phyloP scores from a whole-genome alignment of 2,888 invertebrate genomes.

The Griposia aprilina region DNA sequence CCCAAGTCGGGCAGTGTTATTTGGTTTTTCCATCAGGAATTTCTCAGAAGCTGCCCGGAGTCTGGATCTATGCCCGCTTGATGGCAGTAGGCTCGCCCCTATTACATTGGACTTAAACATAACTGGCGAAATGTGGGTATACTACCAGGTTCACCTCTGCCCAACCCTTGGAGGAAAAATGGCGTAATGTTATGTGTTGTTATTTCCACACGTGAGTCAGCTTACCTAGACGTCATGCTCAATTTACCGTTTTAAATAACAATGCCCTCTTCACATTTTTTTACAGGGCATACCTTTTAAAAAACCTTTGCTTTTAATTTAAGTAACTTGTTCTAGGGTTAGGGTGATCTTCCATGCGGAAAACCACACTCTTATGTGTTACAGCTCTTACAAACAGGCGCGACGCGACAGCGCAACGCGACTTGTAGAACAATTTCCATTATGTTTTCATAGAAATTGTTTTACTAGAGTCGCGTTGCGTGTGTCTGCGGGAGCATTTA shows the following conservation, averaged over 20 bases:
- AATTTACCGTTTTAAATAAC: not conserved
- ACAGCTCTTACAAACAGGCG: too few species aligned
- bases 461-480: too few species aligned
- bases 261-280: not conserved
- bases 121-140: not conserved
- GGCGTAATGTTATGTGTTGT: not conserved
- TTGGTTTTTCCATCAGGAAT: too few species aligned
- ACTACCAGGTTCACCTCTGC: not conserved
- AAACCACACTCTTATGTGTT: conserved; percentile 13
- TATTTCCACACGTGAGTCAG: not conserved
- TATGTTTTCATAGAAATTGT: too few species aligned
- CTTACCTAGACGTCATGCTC: not conserved
- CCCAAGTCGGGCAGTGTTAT: not conserved
- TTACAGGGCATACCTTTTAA: conserved; percentile 5
- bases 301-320: conserved; percentile 8
- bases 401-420: too few species aligned
- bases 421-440: too few species aligned
- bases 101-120: too few species aligned
- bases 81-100: not conserved
- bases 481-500: too few species aligned
- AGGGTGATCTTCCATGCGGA: conserved; percentile 19
- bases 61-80: not conserved
- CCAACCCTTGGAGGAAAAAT: not conserved
- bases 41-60: not conserved
- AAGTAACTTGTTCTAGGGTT: not conserved